These are phyloP conservation scores for Tholera decimalis DNA, from an alignment of 2,888 invertebrate genomes.

Conservation along the genomic window DNA sequence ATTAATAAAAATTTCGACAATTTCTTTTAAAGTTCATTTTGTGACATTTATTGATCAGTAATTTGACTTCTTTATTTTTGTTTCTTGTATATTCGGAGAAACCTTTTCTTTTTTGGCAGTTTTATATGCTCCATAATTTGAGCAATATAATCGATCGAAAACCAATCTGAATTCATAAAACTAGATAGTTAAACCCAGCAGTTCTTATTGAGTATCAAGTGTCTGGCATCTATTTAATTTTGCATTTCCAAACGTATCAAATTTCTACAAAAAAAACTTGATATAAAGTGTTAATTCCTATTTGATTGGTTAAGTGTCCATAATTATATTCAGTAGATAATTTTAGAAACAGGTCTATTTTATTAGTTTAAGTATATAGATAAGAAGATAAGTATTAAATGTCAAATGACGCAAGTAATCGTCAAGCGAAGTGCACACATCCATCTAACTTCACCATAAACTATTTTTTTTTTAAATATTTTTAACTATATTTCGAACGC, in stretches of 20 bases:
- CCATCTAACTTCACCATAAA: background rate
- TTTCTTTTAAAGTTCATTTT: slow-evolving; percentile 64
- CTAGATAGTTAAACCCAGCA: background rate
- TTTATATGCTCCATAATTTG: slow-evolving; percentile 14
- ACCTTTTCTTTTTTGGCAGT: slow-evolving; percentile 22
- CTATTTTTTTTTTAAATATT: too few relatives aligned
- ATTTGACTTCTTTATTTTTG: slow-evolving; percentile 35
- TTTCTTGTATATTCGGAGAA: background rate
- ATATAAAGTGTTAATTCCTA: slow-evolving; percentile 39
- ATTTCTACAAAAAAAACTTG: slow-evolving; percentile 24
- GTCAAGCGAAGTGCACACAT: background rate
- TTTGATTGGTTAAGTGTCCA: background rate
- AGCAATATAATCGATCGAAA: slow-evolving; percentile 1
- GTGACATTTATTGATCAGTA: slow-evolving; percentile 63
- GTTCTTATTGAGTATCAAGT: slow-evolving; percentile 35
- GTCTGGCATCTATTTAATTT: slow-evolving; percentile 24
- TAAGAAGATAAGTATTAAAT: background rate
- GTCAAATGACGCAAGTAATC: background rate
- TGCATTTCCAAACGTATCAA: slow-evolving; percentile 20
- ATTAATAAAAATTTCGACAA: slow-evolving; percentile 69
- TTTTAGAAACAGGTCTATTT: slow-evolving; percentile 8
- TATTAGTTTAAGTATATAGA: background rate
- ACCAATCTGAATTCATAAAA: slow-evolving; percentile 9
- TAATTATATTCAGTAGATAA: slow-evolving; percentile 17
- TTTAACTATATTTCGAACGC: slow-evolving; percentile 35